A percentile compares a stretch with the other conserved stretches of the same genome.
Evolutionary conservation across 2,113 vertebrate species (phyloP).

Genomic region (Lynx canadensis): DNA sequence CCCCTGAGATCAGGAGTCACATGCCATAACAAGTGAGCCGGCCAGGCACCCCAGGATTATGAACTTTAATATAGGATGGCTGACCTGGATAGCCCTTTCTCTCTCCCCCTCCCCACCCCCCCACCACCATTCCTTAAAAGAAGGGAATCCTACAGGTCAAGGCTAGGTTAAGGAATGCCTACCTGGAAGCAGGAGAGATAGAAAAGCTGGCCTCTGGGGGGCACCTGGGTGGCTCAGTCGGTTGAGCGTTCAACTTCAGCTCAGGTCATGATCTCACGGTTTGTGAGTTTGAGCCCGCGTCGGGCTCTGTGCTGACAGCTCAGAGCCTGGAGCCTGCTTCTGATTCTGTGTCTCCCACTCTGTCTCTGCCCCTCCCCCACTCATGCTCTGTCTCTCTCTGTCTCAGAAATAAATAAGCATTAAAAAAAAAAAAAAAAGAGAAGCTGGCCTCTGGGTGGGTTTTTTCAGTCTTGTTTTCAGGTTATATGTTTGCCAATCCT

Average conservation of each 20-base stretch:
- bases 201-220: neutral
- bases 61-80: conserved; percentile 11
- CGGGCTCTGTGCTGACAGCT: too few species aligned
- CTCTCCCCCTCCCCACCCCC: too few species aligned
- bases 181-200: neutral
- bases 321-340: too few species aligned
- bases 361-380: too few species aligned
- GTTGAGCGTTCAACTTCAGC: too few species aligned
- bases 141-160: neutral
- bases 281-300: too few species aligned
- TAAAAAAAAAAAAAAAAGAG: neutral
- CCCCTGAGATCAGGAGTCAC: neutral
- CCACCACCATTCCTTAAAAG: neutral
- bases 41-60: neutral
- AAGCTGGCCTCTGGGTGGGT: neutral
- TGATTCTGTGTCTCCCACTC: too few species aligned
- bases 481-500: neutral
- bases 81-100: neutral
- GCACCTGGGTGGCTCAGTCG: too few species aligned
- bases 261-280: too few species aligned
- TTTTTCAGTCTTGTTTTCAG: conserved; percentile 13
- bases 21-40: neutral
- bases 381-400: too few species aligned
- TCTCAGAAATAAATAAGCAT: too few species aligned
- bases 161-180: neutral